Evolutionary conservation across 1,140 invertebrate species (phyloP).

Genomic region (Calosoma granatense): DNA sequence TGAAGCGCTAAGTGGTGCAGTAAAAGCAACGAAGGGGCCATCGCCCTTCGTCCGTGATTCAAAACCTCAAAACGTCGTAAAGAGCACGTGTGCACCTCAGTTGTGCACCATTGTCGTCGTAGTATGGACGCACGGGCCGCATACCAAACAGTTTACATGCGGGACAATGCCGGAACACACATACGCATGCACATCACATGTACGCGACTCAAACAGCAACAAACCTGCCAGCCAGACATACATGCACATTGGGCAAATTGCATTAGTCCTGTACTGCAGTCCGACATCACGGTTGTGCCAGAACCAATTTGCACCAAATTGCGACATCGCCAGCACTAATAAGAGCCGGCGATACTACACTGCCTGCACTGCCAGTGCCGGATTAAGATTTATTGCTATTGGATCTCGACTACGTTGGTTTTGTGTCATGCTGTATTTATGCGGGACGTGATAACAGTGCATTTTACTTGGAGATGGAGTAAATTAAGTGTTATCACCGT

Average conservation of each 20-base stretch:
- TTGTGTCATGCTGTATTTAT: neutral
- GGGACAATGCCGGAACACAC: neutral
- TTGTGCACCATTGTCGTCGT: neutral
- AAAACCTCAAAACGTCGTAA: neutral
- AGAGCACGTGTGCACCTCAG: neutral
- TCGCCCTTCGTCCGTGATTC: neutral
- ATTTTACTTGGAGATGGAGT: no score
- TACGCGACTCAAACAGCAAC: neutral
- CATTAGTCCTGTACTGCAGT: constrained; percentile 1
- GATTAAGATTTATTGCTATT: constrained; percentile 6
- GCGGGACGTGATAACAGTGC: neutral
- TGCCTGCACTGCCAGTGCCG: neutral
- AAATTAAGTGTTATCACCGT: no score
- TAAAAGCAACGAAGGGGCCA: neutral
- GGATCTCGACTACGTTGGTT: neutral
- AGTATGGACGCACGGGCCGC: neutral
- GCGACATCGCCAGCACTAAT: neutral
- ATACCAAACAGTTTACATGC: neutral
- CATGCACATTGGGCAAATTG: neutral
- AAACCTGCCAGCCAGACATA: no score
- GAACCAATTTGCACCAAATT: constrained; percentile 5
- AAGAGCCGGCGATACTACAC: neutral
- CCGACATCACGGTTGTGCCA: constrained; percentile 7
- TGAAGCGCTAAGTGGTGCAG: neutral
- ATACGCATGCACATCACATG: neutral